These are phyloP conservation scores for Tetramorium bicarinatum DNA, from an alignment of 2,888 invertebrate species.

Conservation along the genomic window DNA sequence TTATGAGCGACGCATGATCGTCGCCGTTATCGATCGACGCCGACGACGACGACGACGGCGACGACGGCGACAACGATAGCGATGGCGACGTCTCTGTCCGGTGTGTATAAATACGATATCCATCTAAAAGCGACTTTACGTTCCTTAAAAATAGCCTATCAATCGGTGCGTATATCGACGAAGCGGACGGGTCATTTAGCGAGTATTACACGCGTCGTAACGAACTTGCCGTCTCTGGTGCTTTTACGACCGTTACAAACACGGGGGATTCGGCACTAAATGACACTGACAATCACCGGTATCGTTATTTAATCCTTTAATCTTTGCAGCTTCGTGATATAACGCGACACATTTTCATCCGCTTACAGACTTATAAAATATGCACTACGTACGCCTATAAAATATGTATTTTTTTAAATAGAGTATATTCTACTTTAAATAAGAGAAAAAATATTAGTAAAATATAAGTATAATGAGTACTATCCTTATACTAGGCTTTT, in stretches of 20 bases:
- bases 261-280: conserved; percentile 8
- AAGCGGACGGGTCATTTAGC: conserved; percentile 34
- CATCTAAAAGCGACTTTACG: conserved; percentile 37
- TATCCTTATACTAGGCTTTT: neutral
- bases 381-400: no score
- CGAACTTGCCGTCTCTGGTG: conserved; percentile 1
- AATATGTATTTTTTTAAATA: neutral
- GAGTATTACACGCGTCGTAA: conserved; percentile 20
- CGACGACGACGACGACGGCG: neutral
- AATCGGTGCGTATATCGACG: conserved; percentile 33
- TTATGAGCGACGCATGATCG: conserved; percentile 44
- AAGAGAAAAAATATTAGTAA: neutral
- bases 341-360: neutral
- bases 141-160: conserved; percentile 39
- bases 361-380: neutral
- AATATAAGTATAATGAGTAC: neutral
- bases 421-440: neutral
- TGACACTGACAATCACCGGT: neutral
- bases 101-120: conserved; percentile 34
- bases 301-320: neutral
- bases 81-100: conserved; percentile 28
- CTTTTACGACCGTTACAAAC: conserved; percentile 36
- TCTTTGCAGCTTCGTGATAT: neutral
- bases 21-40: conserved; percentile 49
- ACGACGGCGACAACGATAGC: neutral